phyloP scores from a whole-genome alignment of 2,888 invertebrate species.

The Chrysopilus asiliformis region DNA sequence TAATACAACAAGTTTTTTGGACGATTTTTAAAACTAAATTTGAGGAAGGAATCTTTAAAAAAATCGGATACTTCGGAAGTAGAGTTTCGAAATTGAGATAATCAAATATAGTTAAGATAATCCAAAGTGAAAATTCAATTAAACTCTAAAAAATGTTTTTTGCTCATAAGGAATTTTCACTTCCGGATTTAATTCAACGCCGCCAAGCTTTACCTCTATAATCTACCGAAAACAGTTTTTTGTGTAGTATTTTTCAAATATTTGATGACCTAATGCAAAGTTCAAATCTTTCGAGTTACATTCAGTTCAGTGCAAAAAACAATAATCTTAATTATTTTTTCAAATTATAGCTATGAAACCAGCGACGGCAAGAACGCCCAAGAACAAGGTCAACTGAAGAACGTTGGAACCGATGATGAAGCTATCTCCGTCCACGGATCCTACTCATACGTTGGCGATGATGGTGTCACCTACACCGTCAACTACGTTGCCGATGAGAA shows the following conservation, averaged over 20 bases:
- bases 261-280: too few relatives aligned
- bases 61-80: too few relatives aligned
- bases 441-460: slow-evolving; percentile 39
- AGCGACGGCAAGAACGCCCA: slow-evolving; percentile 40
- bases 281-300: too few relatives aligned
- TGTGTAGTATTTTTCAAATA: too few relatives aligned
- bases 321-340: slow-evolving; percentile 1
- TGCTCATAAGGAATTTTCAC: too few relatives aligned
- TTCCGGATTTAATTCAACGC: too few relatives aligned
- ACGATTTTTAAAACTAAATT: background rate
- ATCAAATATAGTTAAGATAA: too few relatives aligned
- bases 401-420: slow-evolving; percentile 38
- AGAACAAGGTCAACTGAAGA: slow-evolving; percentile 38
- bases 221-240: too few relatives aligned
- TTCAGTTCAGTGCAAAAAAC: too few relatives aligned
- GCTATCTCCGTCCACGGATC: slow-evolving; percentile 35
- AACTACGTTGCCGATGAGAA: slow-evolving; percentile 23
- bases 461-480: slow-evolving; percentile 41
- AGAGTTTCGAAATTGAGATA: too few relatives aligned
- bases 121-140: background rate
- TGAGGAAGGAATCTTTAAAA: too few relatives aligned
- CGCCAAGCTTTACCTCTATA: too few relatives aligned
- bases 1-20: background rate
- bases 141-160: background rate
- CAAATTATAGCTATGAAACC: slow-evolving; percentile 43